phyloP scores from a whole-genome alignment of 2,113 vertebrate genomes.

The Apeltes quadracus region DNA sequence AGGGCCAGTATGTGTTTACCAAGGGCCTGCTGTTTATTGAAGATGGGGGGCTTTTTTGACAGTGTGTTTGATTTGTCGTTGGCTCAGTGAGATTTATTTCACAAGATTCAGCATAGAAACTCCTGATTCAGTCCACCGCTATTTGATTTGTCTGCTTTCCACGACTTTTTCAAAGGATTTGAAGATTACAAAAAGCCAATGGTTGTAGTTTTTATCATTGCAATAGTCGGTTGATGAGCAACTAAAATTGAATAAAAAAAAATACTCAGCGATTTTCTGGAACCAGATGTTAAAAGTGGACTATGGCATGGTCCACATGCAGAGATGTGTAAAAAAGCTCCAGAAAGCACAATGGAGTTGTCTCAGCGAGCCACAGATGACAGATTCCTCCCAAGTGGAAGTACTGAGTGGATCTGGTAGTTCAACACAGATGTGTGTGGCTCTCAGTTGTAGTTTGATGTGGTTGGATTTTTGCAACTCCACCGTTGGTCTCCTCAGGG shows the following conservation, averaged over 20 bases:
- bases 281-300: not conserved
- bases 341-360: not conserved
- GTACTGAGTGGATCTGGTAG: slow-evolving; percentile 4
- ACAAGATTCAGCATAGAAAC: not conserved
- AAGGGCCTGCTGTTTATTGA: slow-evolving; percentile 23
- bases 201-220: not conserved
- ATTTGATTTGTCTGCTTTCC: not conserved
- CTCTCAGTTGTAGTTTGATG: slow-evolving; percentile 8
- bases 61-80: slow-evolving; percentile 8
- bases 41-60: slow-evolving; percentile 6
- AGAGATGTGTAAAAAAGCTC: not conserved
- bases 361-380: slow-evolving; percentile 5
- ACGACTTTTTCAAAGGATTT: not conserved
- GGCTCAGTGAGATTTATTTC: not conserved
- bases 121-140: not conserved
- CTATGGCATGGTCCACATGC: not conserved
- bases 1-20: slow-evolving; percentile 54
- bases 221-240: not conserved
- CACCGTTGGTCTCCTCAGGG: not conserved
- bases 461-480: slow-evolving; percentile 3
- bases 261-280: not conserved
- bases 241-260: not conserved
- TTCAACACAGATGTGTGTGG: slow-evolving; percentile 6
- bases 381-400: slow-evolving; percentile 20
- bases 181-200: not conserved